Evolutionary conservation across 2,797 vertebrate genomes (phyloP).

Genomic region (Dallia pectoralis): DNA sequence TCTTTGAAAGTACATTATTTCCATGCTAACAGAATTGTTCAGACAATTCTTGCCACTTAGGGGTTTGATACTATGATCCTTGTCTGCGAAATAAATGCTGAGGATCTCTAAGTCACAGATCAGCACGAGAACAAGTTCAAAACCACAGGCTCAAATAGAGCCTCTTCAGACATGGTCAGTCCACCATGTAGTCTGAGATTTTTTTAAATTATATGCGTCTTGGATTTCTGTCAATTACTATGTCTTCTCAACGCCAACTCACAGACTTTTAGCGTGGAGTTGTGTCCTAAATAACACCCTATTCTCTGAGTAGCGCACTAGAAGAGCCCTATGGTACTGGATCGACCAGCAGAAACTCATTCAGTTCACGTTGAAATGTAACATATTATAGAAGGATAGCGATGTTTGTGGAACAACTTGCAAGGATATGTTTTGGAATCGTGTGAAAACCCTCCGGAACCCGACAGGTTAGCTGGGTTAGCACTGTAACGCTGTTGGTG

Average conservation of each 20-base stretch:
- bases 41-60: no score
- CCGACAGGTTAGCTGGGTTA: no score
- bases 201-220: neutral
- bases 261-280: neutral
- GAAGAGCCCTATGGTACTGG: neutral
- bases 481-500: no score
- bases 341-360: neutral
- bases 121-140: conserved; percentile 2
- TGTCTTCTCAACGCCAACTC: neutral
- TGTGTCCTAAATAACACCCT: neutral
- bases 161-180: neutral
- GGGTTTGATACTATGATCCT: neutral
- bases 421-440: no score
- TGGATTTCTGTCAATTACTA: neutral
- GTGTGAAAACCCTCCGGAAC: no score
- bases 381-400: no score
- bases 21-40: no score
- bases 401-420: no score
- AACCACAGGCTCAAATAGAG: neutral
- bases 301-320: neutral
- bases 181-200: neutral
- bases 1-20: no score
- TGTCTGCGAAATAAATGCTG: conserved; percentile 15
- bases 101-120: conserved; percentile 6
- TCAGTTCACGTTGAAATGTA: no score